Evolutionary conservation across 2,888 invertebrate genomes (phyloP).

Genomic region (Eupithecia dodoneata): DNA sequence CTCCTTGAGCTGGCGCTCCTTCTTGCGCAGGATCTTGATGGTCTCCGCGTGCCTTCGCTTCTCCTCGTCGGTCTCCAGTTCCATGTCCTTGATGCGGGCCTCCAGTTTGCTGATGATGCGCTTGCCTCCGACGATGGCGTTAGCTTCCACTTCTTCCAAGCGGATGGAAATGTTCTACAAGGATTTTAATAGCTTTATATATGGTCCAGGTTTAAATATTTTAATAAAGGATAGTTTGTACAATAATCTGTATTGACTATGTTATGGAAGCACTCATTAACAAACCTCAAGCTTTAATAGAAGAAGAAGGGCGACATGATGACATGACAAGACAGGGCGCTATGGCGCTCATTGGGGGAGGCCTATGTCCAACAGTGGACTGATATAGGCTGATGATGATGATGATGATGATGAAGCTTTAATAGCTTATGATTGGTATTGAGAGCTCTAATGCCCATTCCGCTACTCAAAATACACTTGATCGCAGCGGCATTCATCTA

Average conservation of each 20-base stretch:
- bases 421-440: no score
- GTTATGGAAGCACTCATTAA: neutral
- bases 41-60: slow-evolving; percentile 98
- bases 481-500: no score
- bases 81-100: slow-evolving; percentile 96
- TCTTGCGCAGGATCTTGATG: slow-evolving; percentile 98
- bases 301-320: no score
- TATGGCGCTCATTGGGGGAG: no score
- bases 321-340: no score
- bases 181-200: slow-evolving; percentile 18
- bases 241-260: neutral
- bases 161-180: slow-evolving; percentile 92
- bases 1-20: slow-evolving; percentile 98
- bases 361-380: no score
- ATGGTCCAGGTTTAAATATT: neutral
- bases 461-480: no score
- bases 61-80: slow-evolving; percentile 97
- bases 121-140: slow-evolving; percentile 98
- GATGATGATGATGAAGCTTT: no score
- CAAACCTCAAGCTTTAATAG: neutral
- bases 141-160: slow-evolving; percentile 98
- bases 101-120: slow-evolving; percentile 99
- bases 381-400: no score
- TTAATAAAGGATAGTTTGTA: neutral
- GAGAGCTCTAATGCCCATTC: no score